Evolutionary conservation across 37 sponge, comb jelly and placozoan species (phyloP), one percentile per base, ranked within the genome.

Genomic region (Cliona cf. orientalis): DNA sequence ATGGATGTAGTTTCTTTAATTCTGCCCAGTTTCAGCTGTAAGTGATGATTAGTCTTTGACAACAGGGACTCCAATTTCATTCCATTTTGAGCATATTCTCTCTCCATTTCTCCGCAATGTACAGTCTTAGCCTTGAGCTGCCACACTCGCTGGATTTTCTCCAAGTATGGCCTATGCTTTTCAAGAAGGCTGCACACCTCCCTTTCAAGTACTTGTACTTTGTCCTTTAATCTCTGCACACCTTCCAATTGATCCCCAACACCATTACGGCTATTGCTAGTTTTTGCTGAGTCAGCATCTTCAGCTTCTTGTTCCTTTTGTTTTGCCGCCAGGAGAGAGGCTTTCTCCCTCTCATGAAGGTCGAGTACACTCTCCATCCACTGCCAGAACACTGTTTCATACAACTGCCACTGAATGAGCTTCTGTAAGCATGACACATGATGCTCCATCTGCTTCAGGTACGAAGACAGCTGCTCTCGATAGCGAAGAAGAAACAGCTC

Each of bases 311-410:
- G 32, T 19, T 31, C 34, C 2, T 36, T 3, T 2, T 29, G 5
- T 12, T 41, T 38, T 23, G 58, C 76, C 41, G 55, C 55, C 17
- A 19, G 11, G 55, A 49, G 55, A 11, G 33, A 29, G 28, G 2
- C 35, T 66, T 79, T 14, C 75, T 72, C 76, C 62, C 65, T 46
- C 32, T 83, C 74, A 36, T 29, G 21, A 28, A 70, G 43, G 31
- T 84, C 85, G n/a, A 85, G 19, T 14, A 84, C 86, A 74, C 90
- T 90, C 42, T 90, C 85, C 80, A 90, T 84, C 90, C 90, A 90
- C 70, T 90, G 74, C 90, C 90, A 90, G 42, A 85, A 90, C 26
- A 84, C 19, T 17, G 59, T 9, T 21, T 80, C 86, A 58, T 80
- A 78, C 2, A 43, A 2, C 25, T 69, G 38, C 90, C 90, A 90